Conservation (phyloP, 1,140 invertebrate species). For the Nautilus pompilius region DNA sequence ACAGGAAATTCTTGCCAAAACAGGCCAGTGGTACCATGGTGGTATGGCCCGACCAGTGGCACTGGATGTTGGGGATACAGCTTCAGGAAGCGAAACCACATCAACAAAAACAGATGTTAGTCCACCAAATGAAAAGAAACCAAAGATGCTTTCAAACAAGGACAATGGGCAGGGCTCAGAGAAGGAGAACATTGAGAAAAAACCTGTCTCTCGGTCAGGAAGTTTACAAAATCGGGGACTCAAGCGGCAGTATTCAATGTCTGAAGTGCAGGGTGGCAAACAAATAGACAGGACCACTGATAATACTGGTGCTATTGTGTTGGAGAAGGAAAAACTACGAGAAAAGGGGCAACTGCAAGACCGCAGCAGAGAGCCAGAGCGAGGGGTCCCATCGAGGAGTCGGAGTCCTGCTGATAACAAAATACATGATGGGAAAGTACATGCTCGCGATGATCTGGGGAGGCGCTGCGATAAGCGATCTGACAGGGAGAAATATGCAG, state of each 20-base stretch:
- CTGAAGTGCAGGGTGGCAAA: conserved; percentile 42
- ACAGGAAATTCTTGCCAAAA: conserved; percentile 96
- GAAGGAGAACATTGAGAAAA: conserved; percentile 51
- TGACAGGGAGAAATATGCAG: background rate
- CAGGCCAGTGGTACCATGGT: conserved; percentile 66
- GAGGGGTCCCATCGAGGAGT: conserved; percentile 21
- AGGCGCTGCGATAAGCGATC: background rate
- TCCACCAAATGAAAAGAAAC: conserved; percentile 37
- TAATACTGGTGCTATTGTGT: conserved; percentile 12
- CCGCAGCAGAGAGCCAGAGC: conserved; percentile 28
- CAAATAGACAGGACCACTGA: conserved; percentile 7
- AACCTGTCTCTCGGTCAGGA: conserved; percentile 68
- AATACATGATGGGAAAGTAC: background rate
- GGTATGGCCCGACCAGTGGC: conserved; percentile 48
- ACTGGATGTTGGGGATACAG: conserved; percentile 31
- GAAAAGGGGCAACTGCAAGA: conserved; percentile 29
- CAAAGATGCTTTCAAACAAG: conserved; percentile 26
- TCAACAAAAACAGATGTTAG: conserved; percentile 21
- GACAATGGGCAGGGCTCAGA: conserved; percentile 50
- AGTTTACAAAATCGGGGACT: conserved; percentile 60
- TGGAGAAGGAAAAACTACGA: conserved; percentile 22
- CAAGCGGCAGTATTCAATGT: conserved; percentile 76
- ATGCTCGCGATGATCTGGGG: background rate
- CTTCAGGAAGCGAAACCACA: conserved; percentile 26
- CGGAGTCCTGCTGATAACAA: background rate